These are phyloP conservation scores for Leptopilina drosophilae DNA, from an alignment of 2,888 invertebrate species.

Conservation along the genomic window DNA sequence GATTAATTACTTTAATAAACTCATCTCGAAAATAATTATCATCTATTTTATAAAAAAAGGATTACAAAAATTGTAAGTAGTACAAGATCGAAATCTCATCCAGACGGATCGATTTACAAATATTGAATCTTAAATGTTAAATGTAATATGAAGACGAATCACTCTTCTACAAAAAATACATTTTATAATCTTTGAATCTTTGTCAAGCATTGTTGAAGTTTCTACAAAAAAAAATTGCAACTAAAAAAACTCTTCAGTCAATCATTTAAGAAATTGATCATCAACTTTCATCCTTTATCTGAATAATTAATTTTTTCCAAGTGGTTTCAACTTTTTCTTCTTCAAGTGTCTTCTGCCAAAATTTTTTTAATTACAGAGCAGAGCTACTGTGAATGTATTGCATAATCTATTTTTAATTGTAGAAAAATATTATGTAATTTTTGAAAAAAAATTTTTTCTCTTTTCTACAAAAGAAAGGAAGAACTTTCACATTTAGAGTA, in stretches of 20 bases:
- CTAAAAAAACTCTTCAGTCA: background rate
- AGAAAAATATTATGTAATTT: too few species aligned
- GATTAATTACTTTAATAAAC: too few species aligned
- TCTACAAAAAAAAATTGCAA: background rate
- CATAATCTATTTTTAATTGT: too few species aligned
- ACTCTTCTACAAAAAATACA: background rate
- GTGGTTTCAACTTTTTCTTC: too few species aligned
- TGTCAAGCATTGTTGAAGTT: background rate
- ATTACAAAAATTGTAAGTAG: background rate
- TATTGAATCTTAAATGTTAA: background rate
- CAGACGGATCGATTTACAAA: background rate
- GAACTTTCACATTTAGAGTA: background rate
- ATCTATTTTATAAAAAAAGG: background rate
- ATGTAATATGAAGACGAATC: slow-evolving; percentile 6
- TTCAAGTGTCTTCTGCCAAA: too few species aligned
- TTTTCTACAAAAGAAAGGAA: background rate
- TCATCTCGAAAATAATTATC: background rate
- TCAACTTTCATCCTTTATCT: background rate
- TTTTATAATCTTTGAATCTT: background rate
- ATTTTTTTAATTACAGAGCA: too few species aligned
- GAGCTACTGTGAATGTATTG: too few species aligned
- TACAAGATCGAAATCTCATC: background rate
- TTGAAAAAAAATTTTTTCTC: background rate
- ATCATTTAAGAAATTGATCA: background rate
- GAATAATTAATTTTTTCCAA: background rate